Evolutionary conservation across 1,140 invertebrate species (phyloP), one percentile per base, ranked within the genome.

Genomic region (Aradophagus sp.): DNA sequence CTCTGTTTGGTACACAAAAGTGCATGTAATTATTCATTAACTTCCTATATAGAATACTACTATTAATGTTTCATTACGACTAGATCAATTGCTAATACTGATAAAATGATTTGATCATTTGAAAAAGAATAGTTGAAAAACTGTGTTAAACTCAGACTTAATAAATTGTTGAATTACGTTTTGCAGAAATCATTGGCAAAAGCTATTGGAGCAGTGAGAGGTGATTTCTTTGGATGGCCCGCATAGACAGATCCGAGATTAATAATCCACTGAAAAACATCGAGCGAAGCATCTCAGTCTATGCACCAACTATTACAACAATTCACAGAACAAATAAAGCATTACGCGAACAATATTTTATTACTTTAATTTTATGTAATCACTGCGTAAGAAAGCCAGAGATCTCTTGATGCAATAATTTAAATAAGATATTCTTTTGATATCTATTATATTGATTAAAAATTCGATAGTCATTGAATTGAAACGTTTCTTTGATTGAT

Each of bases 181-280:
- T 80, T 73, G 39, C 74, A 84, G 84, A 83, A 75, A 75, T 84
- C 26, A 82, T 85, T 63, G 83, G 83, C 34, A 84, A 84, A 42
- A 85, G 77, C 73, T 85, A 85, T 41, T 85, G 83, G 83, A 84
- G 81, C 75, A 84, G 79, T 44, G 84, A 84, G 41, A 84, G 83
- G 76, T 84, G 80, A 84, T 79, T 74, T 63, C 73, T 67, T 50
- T 58, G 62, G 14, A 67, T 58, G 45, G 41, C 20, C 31, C 45
- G 45, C 45, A 36, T 38, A 53, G 26, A 59, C 12, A 31, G 38
- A 17, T 50, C 38, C 6, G 23, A 59, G 20, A 58, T 58, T 52
- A 58, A 31, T 50, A 67, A 35, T 41, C 29, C 38, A 45, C 5
- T 15, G 19, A n/a, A 48, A 48, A 38, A 56, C 26, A 34, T 15